phyloP scores from a whole-genome alignment of 2,113 vertebrate genomes.

The Atlantisia rogersi region DNA sequence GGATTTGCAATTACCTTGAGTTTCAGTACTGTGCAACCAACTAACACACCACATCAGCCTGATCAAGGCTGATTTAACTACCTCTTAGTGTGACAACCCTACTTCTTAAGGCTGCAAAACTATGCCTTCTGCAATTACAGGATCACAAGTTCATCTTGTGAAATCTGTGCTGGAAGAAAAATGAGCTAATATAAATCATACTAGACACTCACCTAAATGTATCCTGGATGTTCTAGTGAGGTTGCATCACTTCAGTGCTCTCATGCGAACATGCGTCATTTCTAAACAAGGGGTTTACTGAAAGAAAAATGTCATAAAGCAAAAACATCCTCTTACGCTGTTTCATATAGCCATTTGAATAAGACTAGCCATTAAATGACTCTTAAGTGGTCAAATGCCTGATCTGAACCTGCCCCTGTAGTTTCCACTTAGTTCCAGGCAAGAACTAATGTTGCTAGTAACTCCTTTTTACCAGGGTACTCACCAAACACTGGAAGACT shows the following conservation, averaged over 20 bases:
- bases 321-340: background rate
- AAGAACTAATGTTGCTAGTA: background rate
- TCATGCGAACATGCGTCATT: background rate
- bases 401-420: background rate
- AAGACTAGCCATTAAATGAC: background rate
- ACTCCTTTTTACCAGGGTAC: background rate
- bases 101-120: slow-evolving; percentile 1
- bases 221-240: background rate
- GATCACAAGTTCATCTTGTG: slow-evolving; percentile 30
- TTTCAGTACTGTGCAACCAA: background rate
- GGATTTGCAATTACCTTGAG: background rate
- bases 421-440: background rate
- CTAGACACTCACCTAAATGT: background rate
- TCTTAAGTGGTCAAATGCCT: background rate
- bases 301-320: background rate
- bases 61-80: background rate
- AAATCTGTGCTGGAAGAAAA: slow-evolving; percentile 35
- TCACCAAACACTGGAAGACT: background rate
- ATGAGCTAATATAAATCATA: background rate
- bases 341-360: background rate
- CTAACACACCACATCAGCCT: background rate
- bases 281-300: background rate
- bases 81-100: background rate
- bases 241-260: slow-evolving; percentile 10
- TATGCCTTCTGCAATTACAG: slow-evolving; percentile 6